phyloP scores from a whole-genome alignment of 2,797 vertebrate species.

The Graptemys geographica region DNA sequence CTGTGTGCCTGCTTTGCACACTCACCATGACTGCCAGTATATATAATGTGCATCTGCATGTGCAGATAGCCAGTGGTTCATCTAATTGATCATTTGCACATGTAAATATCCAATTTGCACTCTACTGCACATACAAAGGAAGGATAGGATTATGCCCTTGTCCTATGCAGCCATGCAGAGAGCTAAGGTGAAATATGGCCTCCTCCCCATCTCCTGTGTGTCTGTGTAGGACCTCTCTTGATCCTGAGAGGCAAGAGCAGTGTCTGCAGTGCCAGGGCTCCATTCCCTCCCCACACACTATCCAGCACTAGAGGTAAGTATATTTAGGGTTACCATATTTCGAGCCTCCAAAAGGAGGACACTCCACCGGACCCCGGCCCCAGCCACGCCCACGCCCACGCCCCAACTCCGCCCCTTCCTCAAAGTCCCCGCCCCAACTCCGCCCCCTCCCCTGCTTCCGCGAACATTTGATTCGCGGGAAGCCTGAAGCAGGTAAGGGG shows the following conservation, averaged over 20 bases:
- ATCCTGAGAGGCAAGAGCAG: background rate
- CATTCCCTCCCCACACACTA: background rate
- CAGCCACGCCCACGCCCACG: no score
- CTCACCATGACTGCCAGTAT: background rate
- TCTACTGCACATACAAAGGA: background rate
- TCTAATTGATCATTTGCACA: background rate
- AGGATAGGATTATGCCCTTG: fast-evolving
- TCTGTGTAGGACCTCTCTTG: background rate
- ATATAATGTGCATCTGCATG: fast-evolving
- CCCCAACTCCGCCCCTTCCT: no score
- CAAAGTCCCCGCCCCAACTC: no score
- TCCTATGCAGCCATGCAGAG: background rate
- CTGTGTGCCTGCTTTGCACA: background rate
- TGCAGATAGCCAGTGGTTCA: background rate
- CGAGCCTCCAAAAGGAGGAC: no score
- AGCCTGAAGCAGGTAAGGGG: no score
- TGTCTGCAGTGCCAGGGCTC: background rate
- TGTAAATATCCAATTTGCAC: background rate
- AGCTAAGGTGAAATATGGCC: background rate
- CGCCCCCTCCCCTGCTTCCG: no score
- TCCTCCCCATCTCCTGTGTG: background rate
- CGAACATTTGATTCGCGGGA: no score
- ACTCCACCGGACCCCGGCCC: no score
- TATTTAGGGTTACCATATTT: no score
- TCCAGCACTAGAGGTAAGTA: background rate